Conservation (phyloP, 2,113 vertebrate species). For the Danio rerio region GRCz12tu NC_133187.1:21511001-21511500, state of each 20-base stretch:
- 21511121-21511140: neutral
- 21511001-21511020: too few relatives aligned
- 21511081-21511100: too few relatives aligned
- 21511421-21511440: constrained; percentile 38
- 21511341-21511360: constrained; percentile 16
- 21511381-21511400: constrained; percentile 44
- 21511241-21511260: constrained; percentile 37
- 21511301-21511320: constrained; percentile 10
- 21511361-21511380: constrained; percentile 29
- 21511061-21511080: neutral
- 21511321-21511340: constrained; percentile 25
- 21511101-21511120: neutral
- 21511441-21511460: constrained; percentile 20
- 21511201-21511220: constrained; percentile 11
- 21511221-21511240: constrained; percentile 2
- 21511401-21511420: constrained; percentile 41
- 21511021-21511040: too few relatives aligned
- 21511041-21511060: too few relatives aligned
- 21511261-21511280: constrained; percentile 24
- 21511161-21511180: neutral
- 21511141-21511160: neutral
- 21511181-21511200: constrained; percentile 12
- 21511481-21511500: constrained; percentile 30
- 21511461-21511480: constrained; percentile 27
- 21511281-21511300: constrained; percentile 17